phyloP scores from a whole-genome alignment of 2,113 vertebrate species.

The Sorex fumeus region DNA sequence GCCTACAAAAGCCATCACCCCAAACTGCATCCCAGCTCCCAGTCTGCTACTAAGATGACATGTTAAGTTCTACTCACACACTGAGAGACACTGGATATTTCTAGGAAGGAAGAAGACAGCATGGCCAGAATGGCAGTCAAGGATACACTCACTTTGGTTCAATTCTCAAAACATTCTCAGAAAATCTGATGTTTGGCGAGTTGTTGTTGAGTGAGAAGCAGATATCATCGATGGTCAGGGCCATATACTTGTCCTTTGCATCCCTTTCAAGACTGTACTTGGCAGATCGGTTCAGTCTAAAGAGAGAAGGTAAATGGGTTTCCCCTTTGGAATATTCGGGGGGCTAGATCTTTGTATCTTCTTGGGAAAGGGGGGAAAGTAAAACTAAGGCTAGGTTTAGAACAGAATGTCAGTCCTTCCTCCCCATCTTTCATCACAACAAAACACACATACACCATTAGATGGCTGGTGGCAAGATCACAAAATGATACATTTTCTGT shows the following conservation, averaged over 20 bases:
- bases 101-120: background rate
- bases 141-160: slow-evolving; percentile 88
- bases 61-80: background rate
- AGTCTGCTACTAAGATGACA: background rate
- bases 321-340: background rate
- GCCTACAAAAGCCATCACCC: too few species aligned
- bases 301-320: slow-evolving; percentile 38
- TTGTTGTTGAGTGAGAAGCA: slow-evolving; percentile 92
- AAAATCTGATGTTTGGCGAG: slow-evolving; percentile 81
- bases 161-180: slow-evolving; percentile 76
- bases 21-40: background rate
- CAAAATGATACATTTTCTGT: background rate
- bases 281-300: slow-evolving; percentile 92
- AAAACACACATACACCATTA: rapidly evolving
- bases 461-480: background rate
- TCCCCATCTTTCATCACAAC: background rate
- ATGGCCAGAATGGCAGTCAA: too few species aligned
- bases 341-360: background rate
- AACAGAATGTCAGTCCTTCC: background rate
- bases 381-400: background rate
- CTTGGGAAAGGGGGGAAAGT: background rate
- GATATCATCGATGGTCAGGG: slow-evolving; percentile 92
- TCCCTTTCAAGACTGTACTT: slow-evolving; percentile 95
- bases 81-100: background rate
- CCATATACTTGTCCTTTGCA: slow-evolving; percentile 93